Evolutionary conservation across 2,888 invertebrate species (phyloP).

Genomic region (Conistra vaccinii): DNA sequence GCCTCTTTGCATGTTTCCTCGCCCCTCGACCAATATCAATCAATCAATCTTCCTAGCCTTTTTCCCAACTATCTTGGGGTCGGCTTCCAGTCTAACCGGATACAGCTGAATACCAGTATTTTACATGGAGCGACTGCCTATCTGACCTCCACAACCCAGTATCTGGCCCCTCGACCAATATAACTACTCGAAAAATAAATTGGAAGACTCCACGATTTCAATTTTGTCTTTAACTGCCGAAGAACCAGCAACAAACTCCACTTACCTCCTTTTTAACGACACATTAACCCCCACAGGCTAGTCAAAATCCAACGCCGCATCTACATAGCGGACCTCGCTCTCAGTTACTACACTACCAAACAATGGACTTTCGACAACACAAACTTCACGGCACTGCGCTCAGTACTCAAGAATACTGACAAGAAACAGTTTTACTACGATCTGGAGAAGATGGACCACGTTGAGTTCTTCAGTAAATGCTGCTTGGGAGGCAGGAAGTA

Average conservation of each 20-base stretch:
- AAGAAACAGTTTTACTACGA: constrained; percentile 91
- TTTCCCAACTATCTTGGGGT: too few species aligned
- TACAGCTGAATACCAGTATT: too few species aligned
- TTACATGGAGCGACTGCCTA: too few species aligned
- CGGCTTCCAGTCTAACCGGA: too few species aligned
- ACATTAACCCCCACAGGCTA: constrained; percentile 90
- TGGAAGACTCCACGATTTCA: neutral
- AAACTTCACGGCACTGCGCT: constrained; percentile 90
- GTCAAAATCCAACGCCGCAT: constrained; percentile 95
- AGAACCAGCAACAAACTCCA: neutral
- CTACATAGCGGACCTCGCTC: constrained; percentile 93
- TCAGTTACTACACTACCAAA: constrained; percentile 94
- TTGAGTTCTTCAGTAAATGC: constrained; percentile 88
- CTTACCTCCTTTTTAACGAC: neutral
- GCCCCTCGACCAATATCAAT: too few species aligned
- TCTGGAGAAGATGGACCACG: constrained; percentile 86
- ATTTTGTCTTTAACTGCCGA: neutral
- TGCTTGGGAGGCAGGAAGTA: constrained; percentile 92
- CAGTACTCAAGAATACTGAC: constrained; percentile 87
- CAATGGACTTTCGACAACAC: constrained; percentile 94
- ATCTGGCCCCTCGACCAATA: too few species aligned
- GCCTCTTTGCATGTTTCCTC: too few species aligned
- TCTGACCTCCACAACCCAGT: too few species aligned
- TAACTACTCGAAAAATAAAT: too few species aligned
- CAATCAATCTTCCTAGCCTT: too few species aligned